Percentiles rank a stretch among this genome's conserved stretches.
phyloP scores from a whole-genome alignment of 1,140 invertebrate species.

The Musca domestica region DNA sequence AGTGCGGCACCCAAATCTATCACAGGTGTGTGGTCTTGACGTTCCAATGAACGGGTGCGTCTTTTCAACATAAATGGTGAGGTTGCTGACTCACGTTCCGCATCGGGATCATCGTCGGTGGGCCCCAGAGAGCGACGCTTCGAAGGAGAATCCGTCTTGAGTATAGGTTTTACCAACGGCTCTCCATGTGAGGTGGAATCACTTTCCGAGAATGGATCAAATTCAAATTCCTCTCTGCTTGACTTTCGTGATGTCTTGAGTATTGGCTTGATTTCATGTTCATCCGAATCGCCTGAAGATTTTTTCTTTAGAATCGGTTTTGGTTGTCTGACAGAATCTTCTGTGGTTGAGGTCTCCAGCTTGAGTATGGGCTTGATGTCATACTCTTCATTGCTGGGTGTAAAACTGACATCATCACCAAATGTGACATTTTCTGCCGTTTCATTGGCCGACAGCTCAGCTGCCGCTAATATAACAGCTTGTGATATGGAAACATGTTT shows the following conservation, averaged over 20 bases:
- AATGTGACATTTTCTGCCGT: constrained; percentile 58
- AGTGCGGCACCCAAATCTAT: constrained; percentile 43
- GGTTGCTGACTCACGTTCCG: not conserved
- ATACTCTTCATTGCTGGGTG: constrained; percentile 51
- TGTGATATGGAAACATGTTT: constrained; percentile 69
- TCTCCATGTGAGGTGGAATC: constrained; percentile 24
- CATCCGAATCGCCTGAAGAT: constrained; percentile 74
- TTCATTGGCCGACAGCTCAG: constrained; percentile 49
- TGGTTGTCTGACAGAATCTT: constrained; percentile 56
- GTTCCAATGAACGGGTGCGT: constrained; percentile 49
- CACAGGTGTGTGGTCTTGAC: constrained; percentile 37
- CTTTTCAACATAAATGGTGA: constrained; percentile 35
- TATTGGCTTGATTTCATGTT: constrained; percentile 67
- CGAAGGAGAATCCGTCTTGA: constrained; percentile 48
- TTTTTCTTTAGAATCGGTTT: constrained; percentile 83
- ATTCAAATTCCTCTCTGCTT: constrained; percentile 54
- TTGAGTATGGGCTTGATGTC: constrained; percentile 77
- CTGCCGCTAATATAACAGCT: constrained; percentile 66
- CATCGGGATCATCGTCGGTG: not conserved
- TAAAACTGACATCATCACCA: constrained; percentile 50
- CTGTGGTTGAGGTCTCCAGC: constrained; percentile 45
- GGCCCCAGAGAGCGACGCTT: constrained; percentile 43
- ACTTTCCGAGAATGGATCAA: constrained; percentile 30
- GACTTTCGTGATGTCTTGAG: constrained; percentile 70
- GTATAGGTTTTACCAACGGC: constrained; percentile 37